Evolutionary conservation across 2,797 vertebrate genomes (phyloP).

Genomic region (Chrysocyon brachyurus): DNA sequence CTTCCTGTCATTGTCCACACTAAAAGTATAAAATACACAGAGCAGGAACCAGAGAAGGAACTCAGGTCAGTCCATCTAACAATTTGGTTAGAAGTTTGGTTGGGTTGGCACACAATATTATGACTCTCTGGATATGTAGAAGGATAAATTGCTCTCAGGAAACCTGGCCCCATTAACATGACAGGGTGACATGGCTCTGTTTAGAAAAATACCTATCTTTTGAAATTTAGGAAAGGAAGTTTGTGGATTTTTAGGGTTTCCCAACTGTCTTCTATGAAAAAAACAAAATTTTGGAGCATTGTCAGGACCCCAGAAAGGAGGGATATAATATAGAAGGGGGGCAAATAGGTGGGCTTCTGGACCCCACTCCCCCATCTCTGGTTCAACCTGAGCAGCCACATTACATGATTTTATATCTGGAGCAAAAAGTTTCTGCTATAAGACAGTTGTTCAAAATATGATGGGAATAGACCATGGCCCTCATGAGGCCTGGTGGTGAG

Average conservation of each 20-base stretch:
- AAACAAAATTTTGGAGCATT: neutral
- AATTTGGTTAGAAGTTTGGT: neutral
- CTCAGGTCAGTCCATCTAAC: neutral
- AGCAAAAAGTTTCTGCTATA: neutral
- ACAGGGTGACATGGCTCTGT: neutral
- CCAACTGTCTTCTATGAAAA: neutral
- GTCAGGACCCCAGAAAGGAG: neutral
- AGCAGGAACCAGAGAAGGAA: neutral
- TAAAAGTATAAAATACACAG: neutral
- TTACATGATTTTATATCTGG: neutral
- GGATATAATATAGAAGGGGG: too few relatives aligned
- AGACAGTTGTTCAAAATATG: neutral
- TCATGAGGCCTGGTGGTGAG: neutral
- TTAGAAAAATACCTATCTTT: neutral
- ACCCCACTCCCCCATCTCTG: rapidly evolving
- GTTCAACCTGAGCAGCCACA: neutral
- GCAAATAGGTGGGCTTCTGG: neutral
- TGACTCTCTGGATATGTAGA: neutral
- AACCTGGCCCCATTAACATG: neutral
- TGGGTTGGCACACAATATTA: neutral
- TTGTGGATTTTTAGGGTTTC: neutral
- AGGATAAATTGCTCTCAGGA: neutral
- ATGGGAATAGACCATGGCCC: neutral
- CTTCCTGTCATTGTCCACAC: neutral
- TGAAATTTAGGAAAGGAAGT: constrained; percentile 26